Evolutionary conservation across 2,888 invertebrate genomes (phyloP).

Genomic region (Dichetophora obliterata): DNA sequence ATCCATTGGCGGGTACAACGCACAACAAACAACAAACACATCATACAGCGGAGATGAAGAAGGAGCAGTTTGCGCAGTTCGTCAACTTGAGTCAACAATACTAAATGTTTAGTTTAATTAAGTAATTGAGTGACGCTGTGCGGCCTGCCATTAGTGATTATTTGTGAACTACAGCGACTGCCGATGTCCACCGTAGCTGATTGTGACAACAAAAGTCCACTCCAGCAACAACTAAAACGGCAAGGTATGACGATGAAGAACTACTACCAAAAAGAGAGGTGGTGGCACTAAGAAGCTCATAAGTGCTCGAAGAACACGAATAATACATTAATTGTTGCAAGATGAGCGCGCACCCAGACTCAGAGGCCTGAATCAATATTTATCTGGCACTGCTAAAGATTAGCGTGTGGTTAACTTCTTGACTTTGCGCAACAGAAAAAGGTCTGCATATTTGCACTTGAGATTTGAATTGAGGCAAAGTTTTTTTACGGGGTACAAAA

Average conservation of each 20-base stretch:
- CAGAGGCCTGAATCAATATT: conserved; percentile 15
- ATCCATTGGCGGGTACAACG: conserved; percentile 16
- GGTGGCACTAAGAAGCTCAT: conserved; percentile 32
- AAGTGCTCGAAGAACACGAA: conserved; percentile 36
- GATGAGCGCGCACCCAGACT: conserved; percentile 7
- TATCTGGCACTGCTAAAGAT: neutral
- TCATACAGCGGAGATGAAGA: neutral
- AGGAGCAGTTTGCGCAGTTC: conserved; percentile 3
- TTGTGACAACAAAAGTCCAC: neutral
- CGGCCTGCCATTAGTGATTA: conserved; percentile 39
- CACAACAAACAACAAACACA: neutral
- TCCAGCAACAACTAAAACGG: neutral
- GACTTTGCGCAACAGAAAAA: neutral
- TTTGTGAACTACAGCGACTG: conserved; percentile 32
- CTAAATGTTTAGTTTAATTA: conserved; percentile 35
- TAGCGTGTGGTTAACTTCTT: conserved; percentile 7
- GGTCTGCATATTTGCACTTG: too few species aligned
- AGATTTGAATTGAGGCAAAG: too few species aligned
- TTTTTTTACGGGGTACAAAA: too few species aligned
- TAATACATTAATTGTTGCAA: conserved; percentile 42
- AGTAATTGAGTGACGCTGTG: conserved; percentile 32
- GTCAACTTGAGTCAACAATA: conserved; percentile 20
- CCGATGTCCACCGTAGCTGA: neutral
- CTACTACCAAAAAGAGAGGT: neutral
- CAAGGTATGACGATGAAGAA: neutral